phyloP scores from a whole-genome alignment of 1,140 invertebrate genomes.

The Hylaeus volcanicus region DNA sequence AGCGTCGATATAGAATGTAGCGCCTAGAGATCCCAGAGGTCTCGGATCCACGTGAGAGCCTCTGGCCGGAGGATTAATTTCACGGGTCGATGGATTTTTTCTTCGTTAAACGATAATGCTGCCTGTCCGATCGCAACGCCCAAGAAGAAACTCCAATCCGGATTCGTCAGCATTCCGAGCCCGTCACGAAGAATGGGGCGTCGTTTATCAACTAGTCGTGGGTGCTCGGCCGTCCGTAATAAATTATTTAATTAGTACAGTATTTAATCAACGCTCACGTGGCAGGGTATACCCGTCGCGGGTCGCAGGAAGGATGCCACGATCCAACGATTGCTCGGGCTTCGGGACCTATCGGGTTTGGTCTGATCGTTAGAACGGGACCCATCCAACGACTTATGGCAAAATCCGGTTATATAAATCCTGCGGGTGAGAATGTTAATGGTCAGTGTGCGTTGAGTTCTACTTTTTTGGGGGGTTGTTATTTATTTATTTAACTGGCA shows the following conservation, averaged over 20 bases:
- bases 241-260: conserved; percentile 76
- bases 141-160: conserved; percentile 51
- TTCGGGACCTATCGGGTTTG: background rate
- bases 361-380: too few species aligned
- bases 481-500: too few species aligned
- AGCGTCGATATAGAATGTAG: too few species aligned
- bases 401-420: too few species aligned
- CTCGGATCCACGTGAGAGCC: too few species aligned
- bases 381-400: too few species aligned
- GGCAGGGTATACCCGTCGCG: conserved; percentile 34
- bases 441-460: too few species aligned
- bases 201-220: conserved; percentile 66
- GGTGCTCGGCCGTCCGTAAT: conserved; percentile 56
- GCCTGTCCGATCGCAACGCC: conserved; percentile 27
- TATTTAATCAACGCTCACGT: conserved; percentile 71
- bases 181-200: conserved; percentile 51
- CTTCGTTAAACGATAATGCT: conserved; percentile 36
- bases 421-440: too few species aligned
- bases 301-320: background rate
- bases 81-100: conserved; percentile 40
- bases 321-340: background rate
- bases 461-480: too few species aligned
- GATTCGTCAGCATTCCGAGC: conserved; percentile 45
- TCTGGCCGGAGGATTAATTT: conserved; percentile 49
- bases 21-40: too few species aligned